Base-by-base conservation (phyloP, 53 echinoderm and acorn worm genomes). In the Arbacia lixula region DNA sequence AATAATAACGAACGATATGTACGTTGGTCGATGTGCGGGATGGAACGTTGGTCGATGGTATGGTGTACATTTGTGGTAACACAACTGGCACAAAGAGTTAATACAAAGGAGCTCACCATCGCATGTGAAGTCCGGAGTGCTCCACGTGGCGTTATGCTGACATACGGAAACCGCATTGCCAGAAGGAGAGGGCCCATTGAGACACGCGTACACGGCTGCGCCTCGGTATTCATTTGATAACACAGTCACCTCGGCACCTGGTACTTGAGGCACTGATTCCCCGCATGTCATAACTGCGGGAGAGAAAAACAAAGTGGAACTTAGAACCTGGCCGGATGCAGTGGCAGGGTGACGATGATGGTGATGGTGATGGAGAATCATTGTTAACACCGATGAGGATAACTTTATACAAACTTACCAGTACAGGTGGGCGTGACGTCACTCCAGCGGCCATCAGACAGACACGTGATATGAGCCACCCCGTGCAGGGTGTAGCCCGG, bases 121-220 rank as follows among this genome's bases (percentile, higher is more conserved):
- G 73, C 73, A 73, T 16, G 6, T 2, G 28, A 73, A 73, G 33
- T 73, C 35, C 26, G 73, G 53, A 31, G 29, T 50, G 20, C 73
- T 73, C 73, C 73, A 73, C 1, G 53, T 73, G 42, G 31, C 33
- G 8, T 73, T 32, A 21, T 31, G n/a, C 46, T 73, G 53, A 17
- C 73, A 73, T 50, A 31, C 12, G 2, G 19, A 31, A 0, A 73
- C 0, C 1, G 73, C 31, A 30, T 29, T 51, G 1, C 32, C 73
- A 31, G 73, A 31, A 1, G 53, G 53, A 4, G 32, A 0, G 0
- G 25, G 31, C 12, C 53, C 73, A 14, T 52, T 32, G 34, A 10
- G 32, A 12, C 73, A 73, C 1, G 50, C 29, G 17, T 73, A 73
- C 5, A 73, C 19, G 29, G 73, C 53, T 30, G 21, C 32, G 14